phyloP scores from a whole-genome alignment of 2,888 invertebrate species.

The Tachystola acroxantha region DNA sequence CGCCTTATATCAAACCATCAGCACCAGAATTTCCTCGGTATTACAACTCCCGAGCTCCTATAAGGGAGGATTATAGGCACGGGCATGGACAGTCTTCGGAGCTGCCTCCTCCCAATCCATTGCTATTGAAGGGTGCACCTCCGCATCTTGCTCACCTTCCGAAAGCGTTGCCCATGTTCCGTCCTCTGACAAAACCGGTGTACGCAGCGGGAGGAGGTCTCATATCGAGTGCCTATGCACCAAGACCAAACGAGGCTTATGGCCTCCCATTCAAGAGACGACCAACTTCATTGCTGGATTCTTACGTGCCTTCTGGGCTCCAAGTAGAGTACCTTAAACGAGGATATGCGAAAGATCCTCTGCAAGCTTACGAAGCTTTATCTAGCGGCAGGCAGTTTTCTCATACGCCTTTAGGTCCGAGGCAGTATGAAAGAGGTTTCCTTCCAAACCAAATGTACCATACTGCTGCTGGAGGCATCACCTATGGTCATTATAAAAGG shows the following conservation, averaged over 20 bases:
- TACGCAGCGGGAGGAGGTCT: conserved; percentile 41
- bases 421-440: conserved; percentile 64
- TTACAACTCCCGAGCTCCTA: conserved; percentile 48
- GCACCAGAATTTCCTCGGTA: conserved; percentile 43
- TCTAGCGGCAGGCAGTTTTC: conserved; percentile 48
- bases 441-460: conserved; percentile 72
- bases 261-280: conserved; percentile 43
- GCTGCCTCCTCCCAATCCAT: conserved; percentile 53
- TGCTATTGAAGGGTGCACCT: conserved; percentile 47
- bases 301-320: conserved; percentile 79
- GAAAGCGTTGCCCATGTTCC: conserved; percentile 54
- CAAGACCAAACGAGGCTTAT: conserved; percentile 41
- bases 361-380: conserved; percentile 60
- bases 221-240: conserved; percentile 31
- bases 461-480: conserved; percentile 59
- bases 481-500: conserved; percentile 65
- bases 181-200: conserved; percentile 53
- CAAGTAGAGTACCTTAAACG: conserved; percentile 68
- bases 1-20: conserved; percentile 32
- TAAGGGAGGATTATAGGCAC: conserved; percentile 47
- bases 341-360: conserved; percentile 60
- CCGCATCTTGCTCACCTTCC: conserved; percentile 58
- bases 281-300: conserved; percentile 76
- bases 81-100: conserved; percentile 39
- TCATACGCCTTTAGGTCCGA: conserved; percentile 32